Conservation (phyloP, 2,888 invertebrate genomes). For the Molorchus minor region DNA sequence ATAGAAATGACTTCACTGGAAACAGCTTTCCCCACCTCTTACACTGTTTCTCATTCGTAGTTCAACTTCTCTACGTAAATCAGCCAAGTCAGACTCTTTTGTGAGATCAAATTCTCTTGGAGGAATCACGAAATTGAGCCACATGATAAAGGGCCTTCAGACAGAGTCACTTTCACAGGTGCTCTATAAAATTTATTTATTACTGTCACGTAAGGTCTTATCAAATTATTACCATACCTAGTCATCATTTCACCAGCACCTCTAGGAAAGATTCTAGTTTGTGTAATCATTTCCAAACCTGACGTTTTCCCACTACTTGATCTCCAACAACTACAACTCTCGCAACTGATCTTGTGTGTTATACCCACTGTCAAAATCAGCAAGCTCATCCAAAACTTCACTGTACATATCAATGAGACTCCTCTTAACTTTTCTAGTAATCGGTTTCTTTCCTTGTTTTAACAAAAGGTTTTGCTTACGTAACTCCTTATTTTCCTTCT, state of each 20-base stretch:
- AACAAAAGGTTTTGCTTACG: slow-evolving; percentile 87
- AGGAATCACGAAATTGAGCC: slow-evolving; percentile 94
- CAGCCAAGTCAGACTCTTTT: slow-evolving; percentile 91
- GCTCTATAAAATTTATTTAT: slow-evolving; percentile 69
- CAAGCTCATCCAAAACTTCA: slow-evolving; percentile 94
- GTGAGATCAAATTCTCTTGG: slow-evolving; percentile 95
- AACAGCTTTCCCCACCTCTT: slow-evolving; percentile 91
- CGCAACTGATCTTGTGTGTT: slow-evolving; percentile 93
- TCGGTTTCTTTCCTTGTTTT: slow-evolving; percentile 74
- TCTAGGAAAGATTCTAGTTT: slow-evolving; percentile 95
- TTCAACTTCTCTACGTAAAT: slow-evolving; percentile 84
- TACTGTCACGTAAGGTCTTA: neutral
- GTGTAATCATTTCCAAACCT: slow-evolving; percentile 98
- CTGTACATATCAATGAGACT: slow-evolving; percentile 98
- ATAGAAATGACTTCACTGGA: slow-evolving; percentile 97
- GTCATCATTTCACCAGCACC: slow-evolving; percentile 99
- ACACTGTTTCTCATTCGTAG: slow-evolving; percentile 95
- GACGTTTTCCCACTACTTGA: slow-evolving; percentile 99
- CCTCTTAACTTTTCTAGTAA: slow-evolving; percentile 61
- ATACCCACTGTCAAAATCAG: slow-evolving; percentile 82
- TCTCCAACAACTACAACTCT: slow-evolving; percentile 98
- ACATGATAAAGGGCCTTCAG: slow-evolving; percentile 99
- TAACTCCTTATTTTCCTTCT: slow-evolving; percentile 95
- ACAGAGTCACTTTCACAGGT: slow-evolving; percentile 97
- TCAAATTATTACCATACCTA: slow-evolving; percentile 60